Evolutionary conservation across 1,140 invertebrate species (phyloP), one percentile per base, ranked within the genome.

Genomic region (Penaeus chinensis): DNA sequence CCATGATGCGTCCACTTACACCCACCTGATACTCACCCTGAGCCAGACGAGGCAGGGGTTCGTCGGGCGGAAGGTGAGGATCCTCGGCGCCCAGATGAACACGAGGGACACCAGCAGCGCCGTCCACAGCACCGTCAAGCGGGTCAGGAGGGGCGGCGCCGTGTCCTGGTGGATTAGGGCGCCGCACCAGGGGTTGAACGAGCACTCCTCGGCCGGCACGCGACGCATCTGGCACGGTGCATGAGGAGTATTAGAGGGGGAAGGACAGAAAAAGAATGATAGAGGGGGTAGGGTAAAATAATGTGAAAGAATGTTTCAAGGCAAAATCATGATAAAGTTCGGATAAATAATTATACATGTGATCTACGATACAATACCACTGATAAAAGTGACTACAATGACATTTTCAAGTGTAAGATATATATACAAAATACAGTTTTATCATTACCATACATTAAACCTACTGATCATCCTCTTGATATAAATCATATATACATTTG

Each of bases 101-200:
- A 71, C 18, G 18, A 86, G 42, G 22, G 84, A 86, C n/a, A 86
- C 77, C 32, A 65, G 7, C 3, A 86, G 62, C 11, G 84, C 84
- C 42, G 10, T 18, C 37, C 24, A 22, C 22, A 86, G 84, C n/a
- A 86, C 78, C 18, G 77, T 69, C 11, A 86, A 27, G 78, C 84
- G 84, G 7, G 84, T 86, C 13, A 86, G 3, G 2, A 86, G 84
- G 63, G 84, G 84, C n/a, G 84, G 84, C 2, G 77, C n/a, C 18
- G 84, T 86, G 32, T 81, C 84, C 2, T 19, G 62, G 78, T 62
- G 71, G 19, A 86, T 66, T 4, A 80, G 3, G 13, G 63, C 78
- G n/a, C 63, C 78, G 61, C 84, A 86, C 84, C 84, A 86, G 8
- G 84, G 62, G 42, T 86, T 66, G n/a, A 80, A 86, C n/a, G 63